phyloP scores from a whole-genome alignment of 2,888 invertebrate species.

The Silvanus unidentatus region DNA sequence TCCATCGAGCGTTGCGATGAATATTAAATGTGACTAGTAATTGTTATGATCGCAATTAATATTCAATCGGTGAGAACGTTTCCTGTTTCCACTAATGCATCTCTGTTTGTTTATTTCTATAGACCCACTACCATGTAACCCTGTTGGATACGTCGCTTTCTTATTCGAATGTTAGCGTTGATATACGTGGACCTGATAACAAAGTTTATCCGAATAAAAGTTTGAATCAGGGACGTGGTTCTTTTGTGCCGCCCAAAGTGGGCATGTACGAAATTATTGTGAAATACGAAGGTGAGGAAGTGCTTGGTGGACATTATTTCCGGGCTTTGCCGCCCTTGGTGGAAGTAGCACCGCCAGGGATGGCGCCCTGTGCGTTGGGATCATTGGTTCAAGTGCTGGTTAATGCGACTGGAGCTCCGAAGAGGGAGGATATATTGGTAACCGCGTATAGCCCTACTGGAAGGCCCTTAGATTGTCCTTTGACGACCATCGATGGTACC shows the following conservation, averaged over 20 bases:
- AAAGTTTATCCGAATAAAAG: conserved; percentile 48
- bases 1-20: conserved; percentile 8
- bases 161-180: conserved; percentile 38
- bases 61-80: not conserved
- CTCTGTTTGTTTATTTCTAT: conserved; percentile 33
- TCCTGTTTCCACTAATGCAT: not conserved
- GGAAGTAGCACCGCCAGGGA: conserved; percentile 83
- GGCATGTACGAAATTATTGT: conserved; percentile 85
- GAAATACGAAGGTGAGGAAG: conserved; percentile 51
- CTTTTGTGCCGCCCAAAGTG: conserved; percentile 81
- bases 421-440: conserved; percentile 80
- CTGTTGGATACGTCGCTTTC: conserved; percentile 53
- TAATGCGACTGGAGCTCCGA: conserved; percentile 75
- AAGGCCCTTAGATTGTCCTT: conserved; percentile 71
- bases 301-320: conserved; percentile 63
- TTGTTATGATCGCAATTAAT: not conserved
- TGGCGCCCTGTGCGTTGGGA: conserved; percentile 92
- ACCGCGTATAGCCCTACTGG: conserved; percentile 90
- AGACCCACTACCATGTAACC: conserved; percentile 76
- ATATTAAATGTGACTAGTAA: not conserved
- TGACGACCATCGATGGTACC: conserved; percentile 80
- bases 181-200: conserved; percentile 43
- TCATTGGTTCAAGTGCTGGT: conserved; percentile 92
- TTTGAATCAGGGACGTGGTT: conserved; percentile 70
- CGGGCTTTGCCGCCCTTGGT: conserved; percentile 81